Evolutionary conservation across 1,140 invertebrate genomes (phyloP).

Genomic region (Phenacoccus solenopsis): DNA sequence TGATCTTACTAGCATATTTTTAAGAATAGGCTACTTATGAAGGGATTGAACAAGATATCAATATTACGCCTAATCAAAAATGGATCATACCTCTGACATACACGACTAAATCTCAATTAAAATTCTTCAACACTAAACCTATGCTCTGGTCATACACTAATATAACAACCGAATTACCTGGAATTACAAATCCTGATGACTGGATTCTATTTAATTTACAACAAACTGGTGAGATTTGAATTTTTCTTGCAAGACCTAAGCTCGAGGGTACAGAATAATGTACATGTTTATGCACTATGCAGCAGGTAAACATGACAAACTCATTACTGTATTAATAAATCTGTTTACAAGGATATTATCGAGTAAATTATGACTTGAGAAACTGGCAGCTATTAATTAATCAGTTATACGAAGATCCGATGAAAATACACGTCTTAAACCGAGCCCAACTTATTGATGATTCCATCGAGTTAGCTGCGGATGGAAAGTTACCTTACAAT

Average conservation of each 20-base stretch:
- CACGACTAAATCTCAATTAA: background rate
- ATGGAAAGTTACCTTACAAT: conserved; percentile 46
- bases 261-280: too few species aligned
- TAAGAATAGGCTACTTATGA: background rate
- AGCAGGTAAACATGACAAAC: too few species aligned
- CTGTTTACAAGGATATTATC: conserved; percentile 41
- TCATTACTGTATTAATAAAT: background rate
- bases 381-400: conserved; percentile 50
- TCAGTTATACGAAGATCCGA: conserved; percentile 25
- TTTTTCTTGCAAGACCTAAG: too few species aligned
- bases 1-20: too few species aligned
- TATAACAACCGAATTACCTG: too few species aligned
- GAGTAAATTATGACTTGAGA: conserved; percentile 56
- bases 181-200: too few species aligned
- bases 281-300: too few species aligned
- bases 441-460: conserved; percentile 80
- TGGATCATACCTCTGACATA: conserved; percentile 16
- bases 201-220: too few species aligned
- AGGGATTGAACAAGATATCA: background rate
- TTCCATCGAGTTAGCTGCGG: conserved; percentile 66
- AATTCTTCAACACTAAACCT: too few species aligned
- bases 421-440: conserved; percentile 50
- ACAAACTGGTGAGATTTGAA: too few species aligned
- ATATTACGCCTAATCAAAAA: background rate
- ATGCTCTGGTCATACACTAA: too few species aligned